These are phyloP conservation scores for Euwallacea fornicatus DNA, from an alignment of 1,140 invertebrate species.

Conservation along the genomic window DNA sequence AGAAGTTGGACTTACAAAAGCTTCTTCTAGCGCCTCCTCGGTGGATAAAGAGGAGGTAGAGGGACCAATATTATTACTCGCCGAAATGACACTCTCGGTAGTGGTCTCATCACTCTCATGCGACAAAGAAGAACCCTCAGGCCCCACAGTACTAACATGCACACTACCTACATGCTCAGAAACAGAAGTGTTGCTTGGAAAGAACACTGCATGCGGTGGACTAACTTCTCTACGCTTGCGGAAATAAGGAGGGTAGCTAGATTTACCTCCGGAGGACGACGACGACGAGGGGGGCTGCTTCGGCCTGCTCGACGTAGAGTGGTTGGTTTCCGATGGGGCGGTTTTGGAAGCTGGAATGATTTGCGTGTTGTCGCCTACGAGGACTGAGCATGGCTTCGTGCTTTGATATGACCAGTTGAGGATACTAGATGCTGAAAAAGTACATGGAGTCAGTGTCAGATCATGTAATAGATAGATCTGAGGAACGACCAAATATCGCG, in stretches of 20 bases:
- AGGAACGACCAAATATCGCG: no score
- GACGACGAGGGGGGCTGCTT: conserved; percentile 47
- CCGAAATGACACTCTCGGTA: neutral
- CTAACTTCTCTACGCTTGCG: conserved; percentile 51
- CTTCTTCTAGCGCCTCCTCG: neutral
- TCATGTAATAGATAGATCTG: no score
- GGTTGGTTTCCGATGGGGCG: conserved; percentile 63
- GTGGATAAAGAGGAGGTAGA: neutral
- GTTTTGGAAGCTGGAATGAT: conserved; percentile 65
- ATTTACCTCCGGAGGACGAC: conserved; percentile 65
- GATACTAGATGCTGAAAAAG: conserved; percentile 72
- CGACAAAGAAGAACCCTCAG: conserved; percentile 32
- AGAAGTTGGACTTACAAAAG: no score
- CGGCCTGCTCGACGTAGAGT: conserved; percentile 60
- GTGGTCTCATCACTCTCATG: conserved; percentile 26
- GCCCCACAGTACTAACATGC: conserved; percentile 44
- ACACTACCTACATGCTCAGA: conserved; percentile 42
- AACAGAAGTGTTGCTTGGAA: conserved; percentile 32
- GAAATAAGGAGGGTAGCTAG: conserved; percentile 39
- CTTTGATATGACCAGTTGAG: conserved; percentile 80
- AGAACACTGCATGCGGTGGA: conserved; percentile 48
- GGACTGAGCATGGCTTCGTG: conserved; percentile 76
- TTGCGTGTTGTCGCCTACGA: conserved; percentile 74
- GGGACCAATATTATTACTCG: conserved; percentile 24
- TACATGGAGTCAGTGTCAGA: conserved; percentile 5